Base-by-base conservation (phyloP, 92 coral and sea anemone genomes). In the Muricea muricata region DNA sequence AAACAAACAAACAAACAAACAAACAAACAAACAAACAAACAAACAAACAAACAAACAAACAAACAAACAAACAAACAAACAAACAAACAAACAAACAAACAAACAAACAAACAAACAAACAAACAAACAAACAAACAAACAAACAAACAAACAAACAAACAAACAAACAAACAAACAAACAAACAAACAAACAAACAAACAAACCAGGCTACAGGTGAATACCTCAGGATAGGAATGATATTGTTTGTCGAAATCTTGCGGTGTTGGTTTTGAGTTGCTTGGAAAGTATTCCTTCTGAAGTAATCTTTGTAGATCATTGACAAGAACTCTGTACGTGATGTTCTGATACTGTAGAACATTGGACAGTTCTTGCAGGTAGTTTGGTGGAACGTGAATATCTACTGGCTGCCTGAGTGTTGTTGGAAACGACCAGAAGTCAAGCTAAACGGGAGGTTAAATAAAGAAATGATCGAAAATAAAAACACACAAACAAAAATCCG, bases 381-480 rank as follows among this genome's bases (percentile, higher is more conserved):
- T 81, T 3, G 94, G 93, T 18, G 81, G 83, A 26, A 93, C 86
- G 61, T 86, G 97, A 42, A 95, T 91, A 26, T 87, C 91, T 15
- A 95, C 98, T n/a, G 87, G 87, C 10, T 76, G 78, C 5, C 85
- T 77, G 2, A 93, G 72, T 1, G 63, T 61, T 21, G 78, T 66
- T 0, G 98, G 98, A 48, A 89, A 95, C 20, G 93, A 68, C 98
- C 98, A 95, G 63, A 95, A 93, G 80, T 95, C 98, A 65, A 93
- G 80, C 98, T 95, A 56, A 48, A n/a, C n/a, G n/a, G n/a, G n/a
- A n/a, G n/a, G n/a, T n/a, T n/a, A 17, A 32, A 3, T 29, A 28
- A 9, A 66, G 24, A 50, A 28, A 15, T 31, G 33, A 35, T 55
- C 30, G 11, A 14, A 4, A 15, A 47, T 71, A 4, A 3, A 21